These are phyloP conservation scores for Halcyon badia DNA, from an alignment of 2,797 vertebrate species.

Conservation along the genomic window DNA sequence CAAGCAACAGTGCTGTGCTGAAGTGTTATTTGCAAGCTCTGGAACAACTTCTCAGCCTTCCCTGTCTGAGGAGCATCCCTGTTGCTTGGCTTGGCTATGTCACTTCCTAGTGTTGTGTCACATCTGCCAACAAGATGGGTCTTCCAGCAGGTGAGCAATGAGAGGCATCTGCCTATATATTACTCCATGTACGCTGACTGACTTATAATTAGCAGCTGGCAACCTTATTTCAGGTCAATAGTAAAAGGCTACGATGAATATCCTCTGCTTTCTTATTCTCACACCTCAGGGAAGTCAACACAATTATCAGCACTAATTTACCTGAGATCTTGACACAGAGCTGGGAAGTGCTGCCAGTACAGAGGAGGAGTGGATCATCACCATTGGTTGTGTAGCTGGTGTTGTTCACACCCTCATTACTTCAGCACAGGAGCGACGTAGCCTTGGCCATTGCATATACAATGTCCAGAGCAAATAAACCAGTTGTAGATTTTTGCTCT, in stretches of 20 bases:
- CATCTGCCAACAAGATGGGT: not conserved
- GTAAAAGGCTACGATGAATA: not conserved
- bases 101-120: not conserved
- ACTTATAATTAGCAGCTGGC: not conserved
- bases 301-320: not conserved
- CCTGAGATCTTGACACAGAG: not conserved
- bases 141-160: not conserved
- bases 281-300: not conserved
- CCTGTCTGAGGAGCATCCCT: not conserved
- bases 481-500: not conserved
- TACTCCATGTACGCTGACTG: not conserved
- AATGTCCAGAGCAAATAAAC: not conserved
- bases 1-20: not conserved
- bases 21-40: not conserved
- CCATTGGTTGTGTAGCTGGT: not conserved
- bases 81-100: not conserved
- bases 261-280: not conserved
- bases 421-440: not conserved
- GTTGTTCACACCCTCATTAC: not conserved
- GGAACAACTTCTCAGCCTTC: not conserved
- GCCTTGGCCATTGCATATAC: not conserved
- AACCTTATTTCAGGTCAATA: not conserved
- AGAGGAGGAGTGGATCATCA: not conserved
- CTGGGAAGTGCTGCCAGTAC: not conserved
- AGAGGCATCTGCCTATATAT: not conserved